Percentiles rank a stretch among this genome's conserved stretches.
phyloP scores from a whole-genome alignment of 37 sponge, comb jelly and placozoan species.

The Beroe ovata region DNA sequence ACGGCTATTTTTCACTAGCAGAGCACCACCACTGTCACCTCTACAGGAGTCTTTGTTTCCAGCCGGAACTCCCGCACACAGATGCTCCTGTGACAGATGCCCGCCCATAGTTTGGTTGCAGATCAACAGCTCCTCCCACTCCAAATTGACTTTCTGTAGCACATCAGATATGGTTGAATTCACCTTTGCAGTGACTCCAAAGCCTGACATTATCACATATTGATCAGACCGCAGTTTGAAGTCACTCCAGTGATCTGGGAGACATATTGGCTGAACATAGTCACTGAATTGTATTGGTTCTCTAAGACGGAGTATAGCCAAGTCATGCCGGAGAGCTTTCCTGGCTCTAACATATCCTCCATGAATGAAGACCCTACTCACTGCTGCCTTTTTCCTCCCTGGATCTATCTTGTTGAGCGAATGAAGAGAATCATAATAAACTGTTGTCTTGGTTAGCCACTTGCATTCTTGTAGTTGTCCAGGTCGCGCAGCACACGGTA shows the following conservation, averaged over 20 bases:
- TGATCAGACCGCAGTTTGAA: background rate
- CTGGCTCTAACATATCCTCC: conserved; percentile 20
- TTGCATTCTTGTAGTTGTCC: background rate
- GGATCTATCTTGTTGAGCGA: background rate
- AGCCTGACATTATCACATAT: background rate
- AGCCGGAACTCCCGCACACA: conserved; percentile 3
- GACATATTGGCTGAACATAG: conserved; percentile 15
- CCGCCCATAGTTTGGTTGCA: background rate
- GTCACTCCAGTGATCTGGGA: background rate
- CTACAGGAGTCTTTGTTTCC: conserved; percentile 2
- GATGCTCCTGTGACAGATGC: background rate
- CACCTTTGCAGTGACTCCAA: background rate
- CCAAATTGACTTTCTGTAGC: conserved; percentile 5
- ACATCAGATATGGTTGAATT: background rate
- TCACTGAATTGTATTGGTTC: background rate
- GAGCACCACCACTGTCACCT: conserved; percentile 23
- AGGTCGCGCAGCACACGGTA: conserved; percentile 3
- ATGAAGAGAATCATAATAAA: background rate
- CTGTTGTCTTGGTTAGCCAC: background rate
- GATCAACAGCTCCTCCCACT: background rate
- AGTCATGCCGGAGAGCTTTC: background rate
- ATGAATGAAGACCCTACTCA: background rate
- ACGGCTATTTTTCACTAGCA: background rate
- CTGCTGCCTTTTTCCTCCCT: background rate
- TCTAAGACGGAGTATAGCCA: background rate